These are phyloP conservation scores for Drosophila formosana DNA, from an alignment of 2,888 invertebrate species.

Conservation along the genomic window DNA sequence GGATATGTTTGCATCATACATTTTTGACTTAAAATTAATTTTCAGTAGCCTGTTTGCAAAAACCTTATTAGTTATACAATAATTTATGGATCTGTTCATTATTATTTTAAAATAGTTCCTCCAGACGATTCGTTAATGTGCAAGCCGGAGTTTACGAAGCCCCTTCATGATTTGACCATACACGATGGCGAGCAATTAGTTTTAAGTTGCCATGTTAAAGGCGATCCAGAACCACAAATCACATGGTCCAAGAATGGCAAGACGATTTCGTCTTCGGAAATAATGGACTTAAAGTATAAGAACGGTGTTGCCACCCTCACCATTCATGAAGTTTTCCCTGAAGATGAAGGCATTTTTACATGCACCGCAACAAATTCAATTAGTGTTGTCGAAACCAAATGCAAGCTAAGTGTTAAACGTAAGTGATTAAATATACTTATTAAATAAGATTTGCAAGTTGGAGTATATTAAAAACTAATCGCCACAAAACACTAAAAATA, in stretches of 20 bases:
- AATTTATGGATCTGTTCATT: background rate
- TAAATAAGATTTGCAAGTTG: background rate
- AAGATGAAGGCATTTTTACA: conserved; percentile 95
- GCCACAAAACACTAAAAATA: no score
- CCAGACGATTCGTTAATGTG: conserved; percentile 95
- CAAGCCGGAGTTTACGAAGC: conserved; percentile 93
- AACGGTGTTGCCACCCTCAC: conserved; percentile 94
- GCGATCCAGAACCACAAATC: conserved; percentile 97
- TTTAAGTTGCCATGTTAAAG: conserved; percentile 93
- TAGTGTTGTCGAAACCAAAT: conserved; percentile 93
- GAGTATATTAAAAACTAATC: no score
- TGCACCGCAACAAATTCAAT: conserved; percentile 97
- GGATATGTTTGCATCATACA: no score
- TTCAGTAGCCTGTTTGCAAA: no score
- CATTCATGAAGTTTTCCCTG: conserved; percentile 97
- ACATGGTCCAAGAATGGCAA: conserved; percentile 96
- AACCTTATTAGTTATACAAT: background rate
- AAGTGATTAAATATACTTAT: conserved; percentile 83
- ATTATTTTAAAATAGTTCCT: conserved; percentile 84
- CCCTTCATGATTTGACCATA: conserved; percentile 90
- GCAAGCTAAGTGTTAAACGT: conserved; percentile 94
- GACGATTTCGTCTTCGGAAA: conserved; percentile 90
- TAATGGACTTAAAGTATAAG: conserved; percentile 96
- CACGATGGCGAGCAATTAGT: conserved; percentile 95
- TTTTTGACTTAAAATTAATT: no score